Evolutionary conservation across 1,140 invertebrate genomes (phyloP).

Genomic region (Panonychus citri): DNA sequence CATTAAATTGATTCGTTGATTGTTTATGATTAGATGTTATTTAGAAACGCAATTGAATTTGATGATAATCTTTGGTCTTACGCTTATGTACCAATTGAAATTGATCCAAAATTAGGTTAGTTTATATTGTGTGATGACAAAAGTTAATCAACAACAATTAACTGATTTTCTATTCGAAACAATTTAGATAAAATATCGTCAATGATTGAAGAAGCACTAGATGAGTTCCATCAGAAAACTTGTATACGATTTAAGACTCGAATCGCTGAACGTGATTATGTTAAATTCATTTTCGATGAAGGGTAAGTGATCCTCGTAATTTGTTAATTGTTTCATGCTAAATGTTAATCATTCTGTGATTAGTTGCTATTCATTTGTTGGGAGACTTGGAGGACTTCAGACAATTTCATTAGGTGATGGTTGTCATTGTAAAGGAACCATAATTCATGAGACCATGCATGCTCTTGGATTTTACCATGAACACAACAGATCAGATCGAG

Average conservation of each 20-base stretch:
- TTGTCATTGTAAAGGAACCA: slow-evolving; percentile 32
- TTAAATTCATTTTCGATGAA: slow-evolving; percentile 20
- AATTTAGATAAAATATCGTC: slow-evolving; percentile 5
- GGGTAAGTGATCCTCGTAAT: slow-evolving; percentile 6
- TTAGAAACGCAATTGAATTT: background rate
- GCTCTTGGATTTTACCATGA: slow-evolving; percentile 41
- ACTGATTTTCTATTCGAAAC: background rate
- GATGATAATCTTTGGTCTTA: slow-evolving; percentile 7
- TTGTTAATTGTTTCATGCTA: too few species aligned
- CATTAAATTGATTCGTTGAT: too few species aligned
- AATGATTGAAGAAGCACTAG: slow-evolving; percentile 21
- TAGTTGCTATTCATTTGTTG: slow-evolving; percentile 15
- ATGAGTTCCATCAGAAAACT: slow-evolving; percentile 31
- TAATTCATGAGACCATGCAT: slow-evolving; percentile 66
- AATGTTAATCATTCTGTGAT: slow-evolving; percentile 20
- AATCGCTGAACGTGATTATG: slow-evolving; percentile 29
- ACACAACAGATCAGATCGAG: slow-evolving; percentile 38
- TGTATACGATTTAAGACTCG: slow-evolving; percentile 34
- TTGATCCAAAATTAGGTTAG: background rate
- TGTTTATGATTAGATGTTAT: too few species aligned
- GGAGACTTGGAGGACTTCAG: background rate
- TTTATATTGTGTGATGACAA: background rate
- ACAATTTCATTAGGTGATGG: background rate
- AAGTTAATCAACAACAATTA: background rate
- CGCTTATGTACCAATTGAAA: slow-evolving; percentile 6